Evolutionary conservation across 2,888 invertebrate genomes (phyloP).

Genomic region (Anodontia alba): DNA sequence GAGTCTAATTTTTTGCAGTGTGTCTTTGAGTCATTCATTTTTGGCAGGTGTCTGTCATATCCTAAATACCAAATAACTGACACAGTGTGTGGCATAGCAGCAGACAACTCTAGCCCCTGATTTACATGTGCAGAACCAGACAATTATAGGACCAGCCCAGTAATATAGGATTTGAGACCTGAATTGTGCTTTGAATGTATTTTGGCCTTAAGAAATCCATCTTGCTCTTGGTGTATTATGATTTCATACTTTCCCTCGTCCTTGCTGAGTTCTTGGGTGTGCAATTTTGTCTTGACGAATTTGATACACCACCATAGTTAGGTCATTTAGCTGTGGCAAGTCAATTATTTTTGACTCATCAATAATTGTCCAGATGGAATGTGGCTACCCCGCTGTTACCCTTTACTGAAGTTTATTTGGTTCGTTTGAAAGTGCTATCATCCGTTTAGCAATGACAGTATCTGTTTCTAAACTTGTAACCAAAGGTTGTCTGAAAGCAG

Average conservation of each 20-base stretch:
- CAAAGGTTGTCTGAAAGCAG: too few species aligned
- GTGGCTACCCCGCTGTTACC: background rate
- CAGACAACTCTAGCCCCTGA: slow-evolving; percentile 43
- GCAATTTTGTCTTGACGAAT: too few species aligned
- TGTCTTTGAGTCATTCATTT: background rate
- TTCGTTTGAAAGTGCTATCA: background rate
- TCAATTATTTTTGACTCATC: background rate
- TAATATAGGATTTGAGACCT: too few species aligned
- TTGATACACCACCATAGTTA: too few species aligned
- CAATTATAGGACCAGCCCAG: background rate
- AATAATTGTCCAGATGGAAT: background rate
- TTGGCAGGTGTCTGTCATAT: slow-evolving; percentile 5
- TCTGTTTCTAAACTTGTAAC: slow-evolving; percentile 1
- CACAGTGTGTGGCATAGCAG: slow-evolving; percentile 39
- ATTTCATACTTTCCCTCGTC: background rate
- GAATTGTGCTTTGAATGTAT: background rate
- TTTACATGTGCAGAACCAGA: slow-evolving; percentile 36
- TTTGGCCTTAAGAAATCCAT: background rate
- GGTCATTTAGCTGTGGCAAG: slow-evolving; percentile 1
- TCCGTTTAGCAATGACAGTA: background rate
- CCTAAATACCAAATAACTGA: slow-evolving; percentile 38
- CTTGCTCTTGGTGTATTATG: background rate
- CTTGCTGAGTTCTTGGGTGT: background rate
- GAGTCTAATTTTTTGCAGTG: background rate
- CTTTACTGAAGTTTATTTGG: background rate